These are phyloP conservation scores for Rhopilema esculentum DNA, from an alignment of 30 jellyfish, hydroid and myxozoan species.

Conservation along the genomic window DNA sequence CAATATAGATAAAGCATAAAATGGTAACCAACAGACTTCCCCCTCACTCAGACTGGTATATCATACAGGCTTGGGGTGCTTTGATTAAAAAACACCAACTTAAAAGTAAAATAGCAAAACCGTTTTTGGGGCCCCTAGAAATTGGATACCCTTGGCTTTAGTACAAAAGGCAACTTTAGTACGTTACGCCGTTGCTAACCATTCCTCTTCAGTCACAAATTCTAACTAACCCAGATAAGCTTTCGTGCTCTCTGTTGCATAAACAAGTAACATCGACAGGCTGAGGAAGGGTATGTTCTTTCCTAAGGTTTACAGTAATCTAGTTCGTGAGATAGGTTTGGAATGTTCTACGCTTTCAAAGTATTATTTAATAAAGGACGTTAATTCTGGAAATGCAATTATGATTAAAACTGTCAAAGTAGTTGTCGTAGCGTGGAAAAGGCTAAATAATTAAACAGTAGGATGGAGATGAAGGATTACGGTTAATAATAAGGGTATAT, in stretches of 20 bases:
- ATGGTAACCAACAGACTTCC: too few relatives aligned
- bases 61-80: too few relatives aligned
- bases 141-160: too few relatives aligned
- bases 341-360: constrained; percentile 35
- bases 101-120: too few relatives aligned
- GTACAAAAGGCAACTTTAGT: too few relatives aligned
- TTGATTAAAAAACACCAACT: too few relatives aligned
- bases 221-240: neutral
- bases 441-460: too few relatives aligned
- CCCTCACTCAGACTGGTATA: too few relatives aligned
- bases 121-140: too few relatives aligned
- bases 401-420: neutral
- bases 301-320: constrained; percentile 50
- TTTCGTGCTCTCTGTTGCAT: neutral
- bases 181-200: too few relatives aligned
- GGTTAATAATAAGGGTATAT: neutral
- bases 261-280: neutral
- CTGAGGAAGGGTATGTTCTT: constrained; percentile 5
- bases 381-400: constrained; percentile 3
- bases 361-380: constrained; percentile 3
- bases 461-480: neutral
- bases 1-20: too few relatives aligned
- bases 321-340: constrained; percentile 31
- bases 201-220: neutral
- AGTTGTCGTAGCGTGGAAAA: neutral